Conservation (phyloP, 1,140 invertebrate species). For the Drosophila melanica region DNA sequence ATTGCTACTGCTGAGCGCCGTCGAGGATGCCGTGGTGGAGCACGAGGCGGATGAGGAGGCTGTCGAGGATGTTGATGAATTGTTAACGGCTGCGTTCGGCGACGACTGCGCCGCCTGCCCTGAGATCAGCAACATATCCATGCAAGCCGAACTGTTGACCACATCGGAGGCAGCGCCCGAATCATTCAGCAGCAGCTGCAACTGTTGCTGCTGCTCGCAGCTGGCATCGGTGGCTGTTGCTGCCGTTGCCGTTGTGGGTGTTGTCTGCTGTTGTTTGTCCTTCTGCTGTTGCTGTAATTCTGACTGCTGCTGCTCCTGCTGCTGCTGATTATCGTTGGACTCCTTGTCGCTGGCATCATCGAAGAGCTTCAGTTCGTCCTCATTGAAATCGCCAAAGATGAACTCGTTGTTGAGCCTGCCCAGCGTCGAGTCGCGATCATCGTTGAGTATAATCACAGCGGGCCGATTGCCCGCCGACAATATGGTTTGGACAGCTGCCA, state of each 20-base stretch:
- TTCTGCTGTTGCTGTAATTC: background rate
- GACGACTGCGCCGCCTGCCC: conserved; percentile 69
- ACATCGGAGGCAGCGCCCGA: conserved; percentile 65
- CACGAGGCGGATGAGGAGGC: conserved; percentile 39
- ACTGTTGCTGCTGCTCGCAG: conserved; percentile 28
- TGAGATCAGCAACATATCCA: conserved; percentile 71
- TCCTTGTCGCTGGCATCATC: conserved; percentile 48
- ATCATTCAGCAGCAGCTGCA: conserved; percentile 60
- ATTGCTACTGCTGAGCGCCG: conserved; percentile 32
- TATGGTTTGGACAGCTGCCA: conserved; percentile 4
- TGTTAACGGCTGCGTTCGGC: conserved; percentile 52
- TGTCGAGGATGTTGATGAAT: conserved; percentile 43
- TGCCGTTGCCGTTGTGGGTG: conserved; percentile 10
- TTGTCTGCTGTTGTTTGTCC: conserved; percentile 39
- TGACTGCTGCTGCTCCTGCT: background rate
- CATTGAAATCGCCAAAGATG: conserved; percentile 83
- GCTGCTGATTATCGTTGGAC: background rate
- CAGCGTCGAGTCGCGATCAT: conserved; percentile 74
- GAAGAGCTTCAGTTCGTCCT: conserved; percentile 79
- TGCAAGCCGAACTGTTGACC: conserved; percentile 61
- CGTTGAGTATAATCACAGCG: conserved; percentile 87
- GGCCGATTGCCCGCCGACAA: conserved; percentile 79
- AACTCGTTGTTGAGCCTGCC: conserved; percentile 71
- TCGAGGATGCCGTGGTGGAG: conserved; percentile 25
- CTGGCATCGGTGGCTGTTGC: background rate